phyloP scores from a whole-genome alignment of 2,888 invertebrate species.

The Apotomis turbidana region DNA sequence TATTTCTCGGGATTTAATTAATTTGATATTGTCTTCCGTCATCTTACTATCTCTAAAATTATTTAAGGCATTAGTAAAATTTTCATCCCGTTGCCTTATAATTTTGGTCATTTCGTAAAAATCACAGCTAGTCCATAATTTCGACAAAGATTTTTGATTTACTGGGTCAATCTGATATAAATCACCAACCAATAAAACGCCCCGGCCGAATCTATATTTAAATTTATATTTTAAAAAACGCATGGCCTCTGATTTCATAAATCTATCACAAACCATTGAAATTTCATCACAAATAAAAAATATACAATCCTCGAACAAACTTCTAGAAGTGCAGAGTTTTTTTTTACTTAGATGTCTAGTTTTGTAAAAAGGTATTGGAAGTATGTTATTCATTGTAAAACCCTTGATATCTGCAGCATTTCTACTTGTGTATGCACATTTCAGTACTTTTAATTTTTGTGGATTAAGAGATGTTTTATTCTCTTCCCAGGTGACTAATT shows the following conservation, averaged over 20 bases:
- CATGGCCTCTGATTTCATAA: background rate
- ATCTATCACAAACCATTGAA: background rate
- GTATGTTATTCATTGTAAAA: background rate
- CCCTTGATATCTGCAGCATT: background rate
- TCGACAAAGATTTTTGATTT: background rate
- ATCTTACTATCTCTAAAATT: background rate
- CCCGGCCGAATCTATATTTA: background rate
- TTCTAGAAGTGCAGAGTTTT: background rate
- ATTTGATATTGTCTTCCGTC: background rate
- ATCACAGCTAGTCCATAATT: background rate
- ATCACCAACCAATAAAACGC: background rate
- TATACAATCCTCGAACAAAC: background rate
- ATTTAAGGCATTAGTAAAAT: background rate
- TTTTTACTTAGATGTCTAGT: background rate
- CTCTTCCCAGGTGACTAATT: background rate
- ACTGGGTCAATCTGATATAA: constrained; percentile 2
- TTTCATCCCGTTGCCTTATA: background rate
- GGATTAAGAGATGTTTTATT: background rate
- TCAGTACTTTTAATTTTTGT: background rate
- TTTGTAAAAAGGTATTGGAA: background rate
- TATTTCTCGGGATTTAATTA: constrained; percentile 1
- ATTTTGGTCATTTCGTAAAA: constrained; percentile 2
- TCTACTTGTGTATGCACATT: background rate
- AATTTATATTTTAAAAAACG: background rate
- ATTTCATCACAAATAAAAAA: constrained; percentile 8